Base-by-base conservation (phyloP, 2,888 invertebrate genomes). In the Fragum sueziense region DNA sequence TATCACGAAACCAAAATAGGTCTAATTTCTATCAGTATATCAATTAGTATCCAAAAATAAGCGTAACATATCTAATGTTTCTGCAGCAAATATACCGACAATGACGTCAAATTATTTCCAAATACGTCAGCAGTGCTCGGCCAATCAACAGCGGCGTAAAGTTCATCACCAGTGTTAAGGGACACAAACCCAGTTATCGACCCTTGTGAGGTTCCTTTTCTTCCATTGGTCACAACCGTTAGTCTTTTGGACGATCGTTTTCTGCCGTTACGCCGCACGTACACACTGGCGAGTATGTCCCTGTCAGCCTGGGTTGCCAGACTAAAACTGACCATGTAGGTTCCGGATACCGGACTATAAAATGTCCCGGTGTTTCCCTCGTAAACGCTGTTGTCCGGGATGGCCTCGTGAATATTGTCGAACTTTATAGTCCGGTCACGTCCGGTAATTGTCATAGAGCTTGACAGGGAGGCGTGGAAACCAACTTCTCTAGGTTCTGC, bases 311-410 rank as follows among this genome's bases (percentile, higher is more conserved):
- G 6, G n/a, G 33, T 65, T 11, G 65, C 37, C 0, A 65, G 33
- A 2, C 20, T 65, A 14, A 65, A 34, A 25, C 65, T 65, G 25
- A 65, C 65, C 4, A 65, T 37, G 27, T 65, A 65, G n/a, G 34
- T 34, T 3, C 65, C 65, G 9, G 65, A 41, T n/a, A 65, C 65
- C 1, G 65, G 65, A 65, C 65, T 41, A 2, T 33, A 22, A 41
- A 65, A 65, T 1, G 27, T 2, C 9, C 65, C 65, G 6, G 37
- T 34, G 17, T 2, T 17, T 2, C 1, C 14, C 25, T 41, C 41
- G 27, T 41, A 65, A 7, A 20, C 33, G 6, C 65, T 34, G 9
- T 65, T 22, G 17, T 37, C 65, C 6, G 65, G 65, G 17, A 41
- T 7, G 9, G 37, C 22, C 20, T 65, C 65, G 1, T 9, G 65